These are phyloP conservation scores for Blomia tropicalis DNA, from an alignment of 2,888 invertebrate genomes.

Conservation along the genomic window DNA sequence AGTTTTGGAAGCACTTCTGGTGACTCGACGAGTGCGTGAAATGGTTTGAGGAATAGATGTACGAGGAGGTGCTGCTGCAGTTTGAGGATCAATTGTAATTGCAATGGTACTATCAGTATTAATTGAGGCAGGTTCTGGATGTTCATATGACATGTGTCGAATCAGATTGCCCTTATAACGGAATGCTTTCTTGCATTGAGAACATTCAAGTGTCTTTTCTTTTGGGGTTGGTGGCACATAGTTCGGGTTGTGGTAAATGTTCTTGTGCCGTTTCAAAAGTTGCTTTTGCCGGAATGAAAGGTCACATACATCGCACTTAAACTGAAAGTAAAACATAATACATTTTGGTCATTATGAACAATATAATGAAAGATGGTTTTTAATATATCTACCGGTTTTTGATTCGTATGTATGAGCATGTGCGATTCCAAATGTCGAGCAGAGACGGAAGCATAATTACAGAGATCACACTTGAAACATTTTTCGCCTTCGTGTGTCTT, in stretches of 20 bases:
- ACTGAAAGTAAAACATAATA: too few species aligned
- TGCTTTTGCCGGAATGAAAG: slow-evolving; percentile 71
- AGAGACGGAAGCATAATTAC: slow-evolving; percentile 83
- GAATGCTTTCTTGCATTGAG: slow-evolving; percentile 46
- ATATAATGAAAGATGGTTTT: not conserved
- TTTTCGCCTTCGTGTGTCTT: slow-evolving; percentile 92
- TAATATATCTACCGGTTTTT: slow-evolving; percentile 49
- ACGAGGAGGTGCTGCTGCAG: not conserved
- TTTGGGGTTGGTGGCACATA: slow-evolving; percentile 71
- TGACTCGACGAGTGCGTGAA: not conserved
- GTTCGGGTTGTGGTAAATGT: slow-evolving; percentile 75
- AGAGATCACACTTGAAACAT: slow-evolving; percentile 81
- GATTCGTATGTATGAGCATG: slow-evolving; percentile 82
- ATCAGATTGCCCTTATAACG: slow-evolving; percentile 78
- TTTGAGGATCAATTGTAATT: slow-evolving; percentile 18
- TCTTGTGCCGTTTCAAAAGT: slow-evolving; percentile 69
- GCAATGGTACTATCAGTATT: not conserved
- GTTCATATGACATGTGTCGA: slow-evolving; percentile 73
- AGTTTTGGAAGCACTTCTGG: not conserved
- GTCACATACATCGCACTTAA: slow-evolving; percentile 66
- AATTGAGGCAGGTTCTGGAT: not conserved
- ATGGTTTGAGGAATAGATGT: not conserved
- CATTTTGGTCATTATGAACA: not conserved
- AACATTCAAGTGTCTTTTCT: slow-evolving; percentile 76
- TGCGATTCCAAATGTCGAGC: slow-evolving; percentile 82